Evolutionary conservation across 2,113 vertebrate species (phyloP), one percentile per base, ranked within the genome.

Genomic region (Psammodynastes pulverulentus): DNA sequence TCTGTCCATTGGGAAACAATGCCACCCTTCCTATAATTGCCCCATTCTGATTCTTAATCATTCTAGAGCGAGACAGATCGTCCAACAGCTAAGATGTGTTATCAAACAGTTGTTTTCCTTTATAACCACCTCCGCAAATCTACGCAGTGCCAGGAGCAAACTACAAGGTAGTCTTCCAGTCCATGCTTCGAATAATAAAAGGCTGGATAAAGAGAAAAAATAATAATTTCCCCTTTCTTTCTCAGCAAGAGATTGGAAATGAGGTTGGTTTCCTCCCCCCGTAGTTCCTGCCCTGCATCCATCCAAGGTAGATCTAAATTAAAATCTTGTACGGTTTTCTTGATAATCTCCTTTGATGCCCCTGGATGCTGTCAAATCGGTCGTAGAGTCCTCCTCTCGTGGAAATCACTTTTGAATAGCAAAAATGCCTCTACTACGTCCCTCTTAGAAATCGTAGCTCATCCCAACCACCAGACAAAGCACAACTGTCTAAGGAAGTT

Each of bases 341-440:
- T 93, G 95, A 97, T 98, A 97, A 98, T 97, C 96, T 97, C 95
- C 95, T 97, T 95, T 97, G 97, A 97, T 97, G 96, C 94, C 95
- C 96, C 34, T 86, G 92, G 96, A 95, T 96, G n/a, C 91, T 26
- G 92, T 96, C 93, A 95, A 94, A 96, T 96, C 96, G 93, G 95
- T 97, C 95, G 2, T 95, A 94, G 93, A 96, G 96, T 95, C 96
- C 93, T 93, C 94, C 96, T 96, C 93, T 93, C 95, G 88, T 95
- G 95, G 93, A 93, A 96, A 95, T 49, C 95, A 95, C 96, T 97
- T 97, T 96, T 92, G 94, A 97, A 93, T 95, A 91, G 94, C 95
- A 45, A 95, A 95, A 97, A 97, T 95, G 93, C 94, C 96, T 97
- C 96, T 96, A 94, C 96, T 96, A 94, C 95, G 0, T 94, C 94